Base-by-base conservation (phyloP, 2,888 invertebrate species). In the Resseliella maxima region DNA sequence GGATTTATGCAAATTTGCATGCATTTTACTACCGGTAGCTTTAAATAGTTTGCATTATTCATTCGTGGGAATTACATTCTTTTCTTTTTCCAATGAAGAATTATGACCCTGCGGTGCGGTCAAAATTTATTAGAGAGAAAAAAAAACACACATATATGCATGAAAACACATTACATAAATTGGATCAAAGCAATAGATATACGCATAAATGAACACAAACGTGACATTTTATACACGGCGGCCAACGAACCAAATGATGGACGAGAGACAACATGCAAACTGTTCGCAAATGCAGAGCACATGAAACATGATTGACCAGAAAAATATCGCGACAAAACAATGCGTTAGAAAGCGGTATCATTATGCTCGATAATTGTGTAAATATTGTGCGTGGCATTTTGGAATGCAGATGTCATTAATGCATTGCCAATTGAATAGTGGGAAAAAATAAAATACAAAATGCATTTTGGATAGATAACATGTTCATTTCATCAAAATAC, bases 311-410 rank as follows among this genome's bases (percentile, higher is more conserved):
- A 72, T 72, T 72, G n/a, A 72, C 72, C 72, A 72, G 72, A 72
- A 72, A 72, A 72, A 6, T 2, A 21, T 35, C 1, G 72, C 35
- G 72, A 72, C 72, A n/a, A n/a, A 72, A 72, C 72, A 72, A 72
- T 72, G 72, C 72, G 72, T 31, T 72, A 72, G 72, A 72, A 72
- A 72, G 72, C 31, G 72, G 72, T 72, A 72, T 72, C 72, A 72
- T 72, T 72, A 72, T 72, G 18, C 72, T 72, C 18, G 72, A 72
- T 72, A 35, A 31, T 27, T 72, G 72, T 31, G 59, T 24, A 59
- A n/a, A 59, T n/a, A 72, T 72, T 72, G 72, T 72, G 72, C 72
- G 72, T 72, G 35, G 72, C 72, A 72, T 72, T 72, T 72, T 72
- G 31, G 72, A 72, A 72, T 72, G 72, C 18, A 24, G 24, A 24